Conservation (phyloP, 2,113 vertebrate species). For the Capreolus pygargus region DNA sequence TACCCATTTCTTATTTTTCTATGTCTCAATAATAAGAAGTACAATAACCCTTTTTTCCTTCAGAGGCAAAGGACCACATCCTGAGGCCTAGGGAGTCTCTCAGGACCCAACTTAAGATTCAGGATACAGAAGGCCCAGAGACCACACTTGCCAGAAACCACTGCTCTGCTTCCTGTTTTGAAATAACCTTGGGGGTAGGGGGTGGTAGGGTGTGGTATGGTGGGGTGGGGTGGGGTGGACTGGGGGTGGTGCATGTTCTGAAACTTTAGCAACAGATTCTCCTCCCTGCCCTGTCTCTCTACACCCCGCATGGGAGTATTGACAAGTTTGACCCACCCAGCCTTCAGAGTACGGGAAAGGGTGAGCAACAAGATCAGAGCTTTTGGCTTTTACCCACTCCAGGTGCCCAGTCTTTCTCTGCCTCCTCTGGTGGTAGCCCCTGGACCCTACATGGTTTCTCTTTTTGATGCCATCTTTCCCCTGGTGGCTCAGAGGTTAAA, state of each 20-base stretch:
- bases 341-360: background rate
- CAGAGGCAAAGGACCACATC: background rate
- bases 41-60: background rate
- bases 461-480: background rate
- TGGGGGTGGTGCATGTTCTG: background rate
- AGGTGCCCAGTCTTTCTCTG: background rate
- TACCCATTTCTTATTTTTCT: background rate
- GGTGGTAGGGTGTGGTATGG: no score
- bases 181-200: background rate
- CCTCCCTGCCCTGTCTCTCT: background rate
- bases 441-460: background rate
- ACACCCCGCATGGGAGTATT: rapidly evolving
- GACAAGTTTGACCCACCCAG: background rate
- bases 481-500: no score
- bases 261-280: background rate
- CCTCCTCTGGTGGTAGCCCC: background rate
- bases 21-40: background rate
- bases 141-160: background rate
- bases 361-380: background rate
- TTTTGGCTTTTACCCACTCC: background rate
- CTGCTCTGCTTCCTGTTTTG: rapidly evolving
- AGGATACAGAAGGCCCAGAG: background rate
- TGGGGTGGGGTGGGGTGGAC: no score
- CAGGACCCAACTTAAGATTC: background rate
- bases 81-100: background rate